Base-by-base conservation (phyloP, 2,797 vertebrate species). In the Caiman crocodilus region DNA sequence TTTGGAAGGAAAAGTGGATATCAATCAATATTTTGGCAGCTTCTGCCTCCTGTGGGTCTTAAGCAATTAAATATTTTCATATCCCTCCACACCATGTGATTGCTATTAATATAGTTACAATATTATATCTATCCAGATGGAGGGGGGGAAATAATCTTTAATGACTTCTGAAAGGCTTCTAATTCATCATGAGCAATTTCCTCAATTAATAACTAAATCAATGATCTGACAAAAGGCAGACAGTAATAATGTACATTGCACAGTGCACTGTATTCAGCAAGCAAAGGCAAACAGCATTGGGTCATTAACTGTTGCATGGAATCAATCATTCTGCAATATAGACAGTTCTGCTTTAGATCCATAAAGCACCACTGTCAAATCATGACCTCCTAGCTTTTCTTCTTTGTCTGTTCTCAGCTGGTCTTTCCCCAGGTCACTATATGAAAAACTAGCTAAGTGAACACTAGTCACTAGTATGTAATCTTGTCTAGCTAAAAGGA, bases 1-100 rank as follows among this genome's bases (percentile, higher is more conserved):
- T 90, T 93, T 85, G 32, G 78, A 90, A 79, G 18, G 23, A 76
- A 71, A 85, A 89, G 21, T 85, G 76, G 65, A 42, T 74, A 6
- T 11, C 5, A 3, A 82, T 35, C 35, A 87, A 74, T 50, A 76
- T 59, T 81, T 79, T 79, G 25, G 50, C 85, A 23, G 50, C 25
- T 60, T 23, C 56, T 89, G 75, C 15, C 65, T 89, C 77, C 50
- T n/a, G 58, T 2, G 1, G 69, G 35, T 77, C 65, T 78, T 75
- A 42, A 91, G 26, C 85, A 86, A 86, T 63, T 73, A 89, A 69
- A 2, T 78, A 20, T 78, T 32, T 90, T 58, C 67, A 14, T 32
- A 60, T n/a, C 58, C 10, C 23, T 73, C 26, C 86, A 42, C 78
- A 61, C 16, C 59, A 55, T 59, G 7, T 78, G 35, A 42, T 20